Evolutionary conservation across 2,797 vertebrate genomes (phyloP).

Genomic region (Sebastes nivosus): DNA sequence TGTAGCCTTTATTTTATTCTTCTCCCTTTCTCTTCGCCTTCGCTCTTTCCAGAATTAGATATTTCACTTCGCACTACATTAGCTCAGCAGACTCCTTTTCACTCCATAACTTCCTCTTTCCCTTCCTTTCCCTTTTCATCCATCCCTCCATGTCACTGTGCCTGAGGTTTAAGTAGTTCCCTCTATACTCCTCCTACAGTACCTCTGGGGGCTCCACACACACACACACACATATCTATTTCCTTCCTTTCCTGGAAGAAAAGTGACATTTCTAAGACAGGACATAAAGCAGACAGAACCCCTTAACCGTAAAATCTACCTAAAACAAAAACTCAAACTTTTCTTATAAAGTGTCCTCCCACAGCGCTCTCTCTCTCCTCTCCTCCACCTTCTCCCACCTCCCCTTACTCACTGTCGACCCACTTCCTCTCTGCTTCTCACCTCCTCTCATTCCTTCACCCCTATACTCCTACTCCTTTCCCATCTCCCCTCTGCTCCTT

Average conservation of each 20-base stretch:
- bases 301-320: slow-evolving; percentile 35
- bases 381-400: slow-evolving; percentile 31
- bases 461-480: slow-evolving; percentile 46
- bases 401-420: slow-evolving; percentile 40
- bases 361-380: slow-evolving; percentile 10
- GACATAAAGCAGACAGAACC: slow-evolving; percentile 47
- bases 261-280: slow-evolving; percentile 19
- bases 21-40: slow-evolving; percentile 11
- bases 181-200: background rate
- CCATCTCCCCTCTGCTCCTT: slow-evolving; percentile 19
- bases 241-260: slow-evolving; percentile 11
- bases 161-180: slow-evolving; percentile 21
- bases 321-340: slow-evolving; percentile 29
- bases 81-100: slow-evolving; percentile 12
- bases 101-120: slow-evolving; percentile 8
- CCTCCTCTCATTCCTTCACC: slow-evolving; percentile 41
- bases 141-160: slow-evolving; percentile 8
- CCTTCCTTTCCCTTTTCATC: background rate
- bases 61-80: slow-evolving; percentile 37
- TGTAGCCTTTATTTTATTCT: slow-evolving; percentile 13
- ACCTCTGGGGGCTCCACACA: slow-evolving; percentile 5
- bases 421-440: slow-evolving; percentile 42
- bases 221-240: background rate
- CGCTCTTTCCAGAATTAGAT: slow-evolving; percentile 23
- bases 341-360: slow-evolving; percentile 51